A percentile compares a stretch with the other conserved stretches of the same genome.
These are phyloP conservation scores for Agriopis aurantiaria DNA, from an alignment of 2,888 invertebrate species.

Conservation along the genomic window DNA sequence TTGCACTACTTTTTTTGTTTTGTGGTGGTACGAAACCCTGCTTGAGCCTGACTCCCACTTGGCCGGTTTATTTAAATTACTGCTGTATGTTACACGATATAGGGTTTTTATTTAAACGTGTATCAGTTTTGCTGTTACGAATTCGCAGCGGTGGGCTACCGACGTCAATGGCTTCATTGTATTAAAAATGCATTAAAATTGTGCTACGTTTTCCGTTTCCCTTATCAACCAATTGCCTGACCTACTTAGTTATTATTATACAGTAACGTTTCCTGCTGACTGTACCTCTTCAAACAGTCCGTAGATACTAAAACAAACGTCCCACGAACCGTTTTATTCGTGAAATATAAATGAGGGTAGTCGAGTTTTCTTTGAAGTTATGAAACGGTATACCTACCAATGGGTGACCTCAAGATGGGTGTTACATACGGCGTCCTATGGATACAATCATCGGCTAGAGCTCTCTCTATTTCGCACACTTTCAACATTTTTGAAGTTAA, in stretches of 20 bases:
- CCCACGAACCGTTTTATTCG: conserved; percentile 19
- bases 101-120: too few species aligned
- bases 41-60: too few species aligned
- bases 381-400: conserved; percentile 10
- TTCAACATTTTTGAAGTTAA: too few species aligned
- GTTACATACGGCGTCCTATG: not conserved
- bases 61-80: too few species aligned
- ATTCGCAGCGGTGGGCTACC: too few species aligned
- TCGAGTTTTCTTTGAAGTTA: conserved; percentile 27
- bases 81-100: too few species aligned
- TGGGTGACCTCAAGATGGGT: not conserved
- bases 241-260: conserved; percentile 5
- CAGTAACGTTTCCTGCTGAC: conserved; percentile 4
- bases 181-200: not conserved
- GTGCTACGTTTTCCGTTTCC: not conserved
- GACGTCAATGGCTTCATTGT: not conserved
- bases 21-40: too few species aligned
- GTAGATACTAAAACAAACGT: conserved; percentile 20
- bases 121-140: too few species aligned
- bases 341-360: conserved; percentile 31
- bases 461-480: too few species aligned
- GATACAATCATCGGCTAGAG: too few species aligned
- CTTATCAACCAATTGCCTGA: not conserved
- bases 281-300: conserved; percentile 16
- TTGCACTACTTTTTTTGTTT: too few species aligned